Base-by-base conservation (phyloP, 2,888 invertebrate genomes). In the Mythimna lalbum region DNA sequence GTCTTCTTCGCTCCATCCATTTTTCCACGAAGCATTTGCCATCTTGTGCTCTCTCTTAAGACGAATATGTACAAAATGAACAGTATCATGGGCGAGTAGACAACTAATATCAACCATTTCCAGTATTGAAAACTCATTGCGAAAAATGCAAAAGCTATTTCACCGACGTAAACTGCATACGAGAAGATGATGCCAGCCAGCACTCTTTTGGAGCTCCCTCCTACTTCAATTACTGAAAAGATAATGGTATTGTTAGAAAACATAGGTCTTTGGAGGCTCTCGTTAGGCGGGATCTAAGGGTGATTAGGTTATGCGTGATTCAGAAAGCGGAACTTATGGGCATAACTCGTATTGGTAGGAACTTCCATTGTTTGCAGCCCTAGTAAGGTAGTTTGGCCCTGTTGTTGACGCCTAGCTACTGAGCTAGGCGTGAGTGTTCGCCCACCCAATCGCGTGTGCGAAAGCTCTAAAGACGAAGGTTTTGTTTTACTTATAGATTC, bases 141-240 rank as follows among this genome's bases (percentile, higher is more conserved):
- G 64, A 91, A 79, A 31, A 92, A 88, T 1, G 94, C 94, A 56
- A 93, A 93, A 2, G 86, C 55, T 3, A 93, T 89, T 90, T 94
- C 94, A 6, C 94, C 94, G 0, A 91, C 83, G 70, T 94, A 94
- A 1, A 93, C 85, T 3, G 93, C 93, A 65, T 91, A 93, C 0
- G 94, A 91, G 76, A 94, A 94, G 60, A 94, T 87, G 0, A 94
- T 90, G 31, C 94, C 93, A 1, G 93, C 88, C 47, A 90, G 66
- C 1, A 94, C 93, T 83, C 94, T 87, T 81, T 93, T 93, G n/a
- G 90, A 88, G 76, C 92, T 90, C 4, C 94, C 93, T 7, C 93
- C 93, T 10, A 93, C 89, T 91, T 94, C 94, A 23, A 94, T 91
- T 78, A 94, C 94, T 94, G 86, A 73, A 92, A 94, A 66, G 2